These are phyloP conservation scores for Oxyura jamaicensis DNA, from an alignment of 2,113 vertebrate species.

Conservation along the genomic window DNA sequence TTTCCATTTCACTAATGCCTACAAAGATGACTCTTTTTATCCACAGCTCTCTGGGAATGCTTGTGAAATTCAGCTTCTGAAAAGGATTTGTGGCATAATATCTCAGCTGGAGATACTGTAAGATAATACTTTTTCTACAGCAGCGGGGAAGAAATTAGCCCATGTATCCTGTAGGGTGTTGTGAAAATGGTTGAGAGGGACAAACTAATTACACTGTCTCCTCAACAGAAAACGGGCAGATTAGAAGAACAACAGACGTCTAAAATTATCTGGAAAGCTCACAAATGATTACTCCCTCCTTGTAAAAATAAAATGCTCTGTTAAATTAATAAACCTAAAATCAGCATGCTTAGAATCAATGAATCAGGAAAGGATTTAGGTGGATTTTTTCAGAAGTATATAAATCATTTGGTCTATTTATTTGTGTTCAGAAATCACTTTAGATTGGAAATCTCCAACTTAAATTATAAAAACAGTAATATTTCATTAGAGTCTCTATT, in stretches of 20 bases:
- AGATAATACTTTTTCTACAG: conserved; percentile 62
- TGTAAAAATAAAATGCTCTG: neutral
- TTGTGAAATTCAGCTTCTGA: conserved; percentile 50
- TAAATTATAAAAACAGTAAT: neutral
- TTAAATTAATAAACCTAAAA: conserved; percentile 9
- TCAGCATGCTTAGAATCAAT: neutral
- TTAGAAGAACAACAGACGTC: conserved; percentile 8
- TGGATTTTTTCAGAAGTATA: neutral
- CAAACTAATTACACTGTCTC: conserved; percentile 60
- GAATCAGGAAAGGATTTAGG: neutral
- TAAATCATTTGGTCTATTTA: neutral
- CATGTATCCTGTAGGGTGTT: conserved; percentile 48
- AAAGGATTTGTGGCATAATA: conserved; percentile 55
- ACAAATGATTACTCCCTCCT: neutral
- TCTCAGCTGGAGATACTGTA: conserved; percentile 51
- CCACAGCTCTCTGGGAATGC: conserved; percentile 41
- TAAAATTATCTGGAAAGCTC: conserved; percentile 9
- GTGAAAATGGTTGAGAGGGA: conserved; percentile 51
- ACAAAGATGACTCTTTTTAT: conserved; percentile 36
- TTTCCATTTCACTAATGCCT: conserved; percentile 45
- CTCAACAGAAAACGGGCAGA: conserved; percentile 22
- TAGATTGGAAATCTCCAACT: neutral
- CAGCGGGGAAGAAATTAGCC: conserved; percentile 30
- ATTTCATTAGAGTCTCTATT: neutral
- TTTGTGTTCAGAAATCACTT: neutral